Conservation (phyloP, 2,888 invertebrate genomes). For the Salpingus planirostris region DNA sequence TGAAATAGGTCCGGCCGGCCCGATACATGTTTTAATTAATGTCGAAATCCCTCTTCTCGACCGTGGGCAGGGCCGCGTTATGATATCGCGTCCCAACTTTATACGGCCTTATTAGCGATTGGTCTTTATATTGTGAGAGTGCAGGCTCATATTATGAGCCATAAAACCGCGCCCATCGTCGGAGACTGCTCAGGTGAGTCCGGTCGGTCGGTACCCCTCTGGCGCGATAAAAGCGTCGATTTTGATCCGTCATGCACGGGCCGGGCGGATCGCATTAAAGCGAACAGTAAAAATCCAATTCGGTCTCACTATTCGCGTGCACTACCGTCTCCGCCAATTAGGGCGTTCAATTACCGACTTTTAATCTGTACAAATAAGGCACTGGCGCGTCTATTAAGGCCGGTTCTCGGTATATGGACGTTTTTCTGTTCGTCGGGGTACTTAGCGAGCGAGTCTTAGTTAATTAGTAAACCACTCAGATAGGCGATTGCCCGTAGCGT, state of each 20-base stretch:
- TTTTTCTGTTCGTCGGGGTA: slow-evolving; percentile 30
- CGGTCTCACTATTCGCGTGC: no score
- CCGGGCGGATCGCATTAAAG: no score
- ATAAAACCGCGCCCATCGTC: slow-evolving; percentile 39
- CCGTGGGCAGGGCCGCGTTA: slow-evolving; percentile 28
- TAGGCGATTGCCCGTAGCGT: slow-evolving; percentile 15
- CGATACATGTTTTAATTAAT: slow-evolving; percentile 35
- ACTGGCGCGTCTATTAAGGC: no score
- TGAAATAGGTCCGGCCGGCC: slow-evolving; percentile 22
- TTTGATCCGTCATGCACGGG: no score
- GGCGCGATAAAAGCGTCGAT: no score
- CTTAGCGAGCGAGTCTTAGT: slow-evolving; percentile 28
- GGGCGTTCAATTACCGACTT: slow-evolving; percentile 31
- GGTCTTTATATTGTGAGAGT: slow-evolving; percentile 30
- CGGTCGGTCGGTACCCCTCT: no score
- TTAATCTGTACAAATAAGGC: slow-evolving; percentile 34
- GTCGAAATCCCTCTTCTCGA: slow-evolving; percentile 17
- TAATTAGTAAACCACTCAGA: slow-evolving; percentile 31
- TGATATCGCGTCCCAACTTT: slow-evolving; percentile 37
- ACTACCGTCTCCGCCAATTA: slow-evolving; percentile 30
- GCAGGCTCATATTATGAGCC: slow-evolving; percentile 34
- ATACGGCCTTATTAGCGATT: slow-evolving; percentile 39
- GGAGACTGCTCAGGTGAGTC: no score
- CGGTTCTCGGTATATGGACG: no score
- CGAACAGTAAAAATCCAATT: no score